phyloP scores from a whole-genome alignment of 2,797 vertebrate genomes.

The Atherinosoma microstoma region DNA sequence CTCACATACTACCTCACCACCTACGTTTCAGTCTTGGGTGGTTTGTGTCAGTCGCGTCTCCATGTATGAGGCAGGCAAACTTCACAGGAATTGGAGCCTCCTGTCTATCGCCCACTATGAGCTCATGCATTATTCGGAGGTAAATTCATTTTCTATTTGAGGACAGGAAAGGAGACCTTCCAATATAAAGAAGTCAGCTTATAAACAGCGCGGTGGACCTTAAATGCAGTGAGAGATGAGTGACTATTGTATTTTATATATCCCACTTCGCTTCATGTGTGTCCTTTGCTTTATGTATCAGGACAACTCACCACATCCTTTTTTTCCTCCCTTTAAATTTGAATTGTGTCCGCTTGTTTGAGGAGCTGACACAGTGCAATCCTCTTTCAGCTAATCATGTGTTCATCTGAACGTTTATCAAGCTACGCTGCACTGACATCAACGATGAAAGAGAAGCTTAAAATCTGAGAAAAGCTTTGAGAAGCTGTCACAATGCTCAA shows the following conservation, averaged over 20 bases:
- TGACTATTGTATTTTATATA: constrained; percentile 26
- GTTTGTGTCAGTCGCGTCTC: constrained; percentile 56
- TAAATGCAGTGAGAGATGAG: constrained; percentile 48
- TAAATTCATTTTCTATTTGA: constrained; percentile 53
- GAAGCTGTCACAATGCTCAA: constrained; percentile 29
- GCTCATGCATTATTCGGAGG: constrained; percentile 73
- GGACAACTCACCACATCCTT: constrained; percentile 7
- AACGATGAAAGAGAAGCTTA: constrained; percentile 29
- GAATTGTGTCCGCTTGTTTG: constrained; percentile 34
- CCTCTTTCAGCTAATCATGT: constrained; percentile 45
- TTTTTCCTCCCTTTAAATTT: constrained; percentile 24
- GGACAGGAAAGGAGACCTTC: constrained; percentile 44
- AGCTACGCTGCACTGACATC: constrained; percentile 37
- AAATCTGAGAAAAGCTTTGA: constrained; percentile 25
- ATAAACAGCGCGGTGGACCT: constrained; percentile 45
- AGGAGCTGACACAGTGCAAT: constrained; percentile 34
- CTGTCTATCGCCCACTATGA: constrained; percentile 51
- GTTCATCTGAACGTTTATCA: constrained; percentile 58
- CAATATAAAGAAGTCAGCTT: constrained; percentile 41
- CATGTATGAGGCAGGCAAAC: constrained; percentile 42
- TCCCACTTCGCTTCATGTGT: constrained; percentile 5
- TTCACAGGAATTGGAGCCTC: constrained; percentile 55
- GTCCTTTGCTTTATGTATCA: constrained; percentile 13
- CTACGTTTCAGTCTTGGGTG: constrained; percentile 58
- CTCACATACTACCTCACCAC: constrained; percentile 47